Base-by-base conservation (phyloP, 2,113 vertebrate species). In the Budorcas taxicolor region DNA sequence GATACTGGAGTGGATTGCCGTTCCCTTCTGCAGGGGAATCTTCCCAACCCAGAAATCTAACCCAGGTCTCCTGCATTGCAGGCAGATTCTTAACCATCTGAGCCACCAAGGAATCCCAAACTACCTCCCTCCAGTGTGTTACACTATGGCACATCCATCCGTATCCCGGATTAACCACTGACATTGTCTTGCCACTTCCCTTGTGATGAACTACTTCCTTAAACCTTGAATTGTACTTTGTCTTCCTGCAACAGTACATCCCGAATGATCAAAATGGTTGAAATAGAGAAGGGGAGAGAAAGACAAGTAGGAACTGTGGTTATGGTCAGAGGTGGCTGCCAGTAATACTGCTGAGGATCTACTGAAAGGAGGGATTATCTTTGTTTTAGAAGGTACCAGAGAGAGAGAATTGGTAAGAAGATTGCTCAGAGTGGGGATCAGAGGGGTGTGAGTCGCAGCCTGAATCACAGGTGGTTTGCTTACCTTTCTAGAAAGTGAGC, bases 241-340 rank as follows among this genome's bases (percentile, higher is more conserved):
- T 95, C 90, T 96, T 94, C 85, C 92, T 96, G 58, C 17, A 76
- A n/a, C 90, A 55, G 33, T 62, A 36, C 57, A 94, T 67, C 87
- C 94, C 47, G 3, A 96, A 45, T 97, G 52, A 76, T 45, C 50
- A 92, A 95, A 94, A 81, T 96, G 95, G 60, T 64, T 60, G 67
- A 96, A 92, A 92, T 87, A 92, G 53, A 33, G 33, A 91, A 96
- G 90, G 45, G 6, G 21, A 81, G 27, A 84, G 62, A 76, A 58
- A 76, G 64, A 57, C 29, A 29, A 78, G 62, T 67, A 21, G 33
- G 13, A 27, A 67, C 25, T 60, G 52, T 40, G 29, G 8, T 45
- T 36, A 1, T 80, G 40, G 36, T 47, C 47, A 90, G 60, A 93
- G 47, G 62, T 25, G 33, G 17, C 81, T 60, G 19, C n/a, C 29